Evolutionary conservation across 2,113 vertebrate species (phyloP).

Genomic region (Pitta sordida): DNA sequence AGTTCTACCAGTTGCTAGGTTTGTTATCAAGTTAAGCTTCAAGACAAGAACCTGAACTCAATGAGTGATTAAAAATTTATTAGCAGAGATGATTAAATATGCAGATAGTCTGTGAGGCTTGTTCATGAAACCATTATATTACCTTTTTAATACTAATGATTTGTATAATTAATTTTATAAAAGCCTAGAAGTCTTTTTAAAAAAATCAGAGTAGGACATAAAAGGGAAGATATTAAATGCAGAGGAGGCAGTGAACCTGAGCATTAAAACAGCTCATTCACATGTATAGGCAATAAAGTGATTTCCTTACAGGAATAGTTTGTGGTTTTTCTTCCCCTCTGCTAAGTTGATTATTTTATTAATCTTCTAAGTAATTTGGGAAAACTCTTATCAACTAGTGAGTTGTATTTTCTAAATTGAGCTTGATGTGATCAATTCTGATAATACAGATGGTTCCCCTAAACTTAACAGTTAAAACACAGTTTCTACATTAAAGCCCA

Average conservation of each 20-base stretch:
- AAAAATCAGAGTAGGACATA: constrained; percentile 66
- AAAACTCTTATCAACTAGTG: neutral
- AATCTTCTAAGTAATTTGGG: constrained; percentile 44
- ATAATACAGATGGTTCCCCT: neutral
- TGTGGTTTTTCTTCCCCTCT: neutral
- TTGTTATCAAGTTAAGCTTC: constrained; percentile 84
- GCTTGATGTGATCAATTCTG: neutral
- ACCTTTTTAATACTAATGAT: constrained; percentile 83
- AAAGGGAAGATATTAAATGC: constrained; percentile 68
- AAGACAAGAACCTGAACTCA: constrained; percentile 81
- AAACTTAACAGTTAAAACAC: neutral
- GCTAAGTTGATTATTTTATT: constrained; percentile 46
- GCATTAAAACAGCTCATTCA: constrained; percentile 47
- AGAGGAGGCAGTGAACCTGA: constrained; percentile 50
- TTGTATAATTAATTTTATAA: constrained; percentile 82
- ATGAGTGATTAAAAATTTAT: constrained; percentile 84
- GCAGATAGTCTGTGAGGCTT: constrained; percentile 81
- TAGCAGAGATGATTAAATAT: constrained; percentile 80
- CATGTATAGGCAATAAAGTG: constrained; percentile 7
- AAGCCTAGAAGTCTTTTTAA: constrained; percentile 70
- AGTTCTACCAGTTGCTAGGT: constrained; percentile 82
- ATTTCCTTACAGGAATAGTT: constrained; percentile 52
- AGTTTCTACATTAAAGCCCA: neutral
- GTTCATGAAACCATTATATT: constrained; percentile 82
- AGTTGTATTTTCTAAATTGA: neutral